These are phyloP conservation scores for Myotis lucifugus DNA, from an alignment of 2,113 vertebrate genomes.

Conservation along the genomic window DNA sequence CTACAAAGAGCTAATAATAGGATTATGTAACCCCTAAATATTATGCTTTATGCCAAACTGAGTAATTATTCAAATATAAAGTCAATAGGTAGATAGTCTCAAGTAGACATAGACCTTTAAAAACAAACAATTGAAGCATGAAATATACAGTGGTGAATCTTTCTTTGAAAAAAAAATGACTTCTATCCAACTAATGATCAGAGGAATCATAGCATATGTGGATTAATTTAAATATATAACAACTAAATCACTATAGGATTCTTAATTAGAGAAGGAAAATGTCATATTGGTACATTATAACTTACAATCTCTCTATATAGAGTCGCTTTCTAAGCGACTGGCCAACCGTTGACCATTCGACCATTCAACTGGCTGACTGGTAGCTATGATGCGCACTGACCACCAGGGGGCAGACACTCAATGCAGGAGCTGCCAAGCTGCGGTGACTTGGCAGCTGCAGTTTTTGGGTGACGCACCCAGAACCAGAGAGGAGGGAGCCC, in stretches of 20 bases:
- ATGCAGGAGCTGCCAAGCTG: too few relatives aligned
- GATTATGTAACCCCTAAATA: not conserved
- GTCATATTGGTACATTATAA: not conserved
- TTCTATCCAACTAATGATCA: not conserved
- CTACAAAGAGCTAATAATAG: not conserved
- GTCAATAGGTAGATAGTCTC: not conserved
- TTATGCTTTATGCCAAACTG: not conserved
- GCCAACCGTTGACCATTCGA: too few relatives aligned
- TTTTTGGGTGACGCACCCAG: too few relatives aligned
- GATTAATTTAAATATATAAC: conserved; percentile 11
- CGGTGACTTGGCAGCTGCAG: too few relatives aligned
- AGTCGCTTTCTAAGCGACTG: too few relatives aligned
- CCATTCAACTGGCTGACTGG: too few relatives aligned
- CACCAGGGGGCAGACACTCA: too few relatives aligned
- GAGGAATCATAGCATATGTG: not conserved
- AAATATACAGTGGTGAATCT: not conserved
- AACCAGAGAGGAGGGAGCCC: too few relatives aligned
- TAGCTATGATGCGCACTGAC: too few relatives aligned
- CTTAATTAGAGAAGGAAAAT: not conserved
- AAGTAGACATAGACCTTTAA: not conserved
- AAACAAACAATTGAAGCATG: not conserved
- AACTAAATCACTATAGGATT: not conserved
- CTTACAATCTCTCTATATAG: not conserved
- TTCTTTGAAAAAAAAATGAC: not conserved
- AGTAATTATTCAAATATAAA: not conserved